Conservation (phyloP, 2,113 vertebrate genomes). For the Pungitius pungitius region DNA sequence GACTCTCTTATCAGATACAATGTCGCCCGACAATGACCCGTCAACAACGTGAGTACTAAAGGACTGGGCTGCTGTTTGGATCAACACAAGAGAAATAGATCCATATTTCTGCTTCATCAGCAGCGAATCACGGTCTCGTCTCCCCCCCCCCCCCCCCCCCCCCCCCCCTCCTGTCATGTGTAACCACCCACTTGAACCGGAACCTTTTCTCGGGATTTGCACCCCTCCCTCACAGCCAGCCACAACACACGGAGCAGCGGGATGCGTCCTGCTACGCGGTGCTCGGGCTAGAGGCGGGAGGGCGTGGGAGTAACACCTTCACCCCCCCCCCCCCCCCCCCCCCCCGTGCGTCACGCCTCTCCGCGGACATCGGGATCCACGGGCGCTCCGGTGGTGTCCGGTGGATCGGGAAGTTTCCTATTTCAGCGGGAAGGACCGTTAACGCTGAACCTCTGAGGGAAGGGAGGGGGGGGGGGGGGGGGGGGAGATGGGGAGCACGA, state of each 20-base stretch:
- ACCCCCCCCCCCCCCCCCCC: no score
- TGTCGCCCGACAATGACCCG: background rate
- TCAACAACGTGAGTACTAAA: no score
- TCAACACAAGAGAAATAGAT: background rate
- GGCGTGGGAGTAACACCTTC: slow-evolving; percentile 15
- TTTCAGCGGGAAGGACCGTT: background rate
- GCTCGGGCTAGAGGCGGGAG: background rate
- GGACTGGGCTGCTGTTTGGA: background rate
- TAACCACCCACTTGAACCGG: slow-evolving; percentile 67
- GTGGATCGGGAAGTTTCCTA: background rate
- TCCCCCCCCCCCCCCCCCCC: background rate
- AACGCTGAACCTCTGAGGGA: background rate
- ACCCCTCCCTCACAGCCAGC: slow-evolving; percentile 32
- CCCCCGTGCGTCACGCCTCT: background rate
- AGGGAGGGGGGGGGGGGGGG: background rate
- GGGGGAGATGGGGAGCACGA: slow-evolving; percentile 63
- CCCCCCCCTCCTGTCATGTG: slow-evolving; percentile 5
- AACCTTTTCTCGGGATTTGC: slow-evolving; percentile 49
- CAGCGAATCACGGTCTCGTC: background rate
- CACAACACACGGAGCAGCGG: slow-evolving; percentile 17
- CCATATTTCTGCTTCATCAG: background rate
- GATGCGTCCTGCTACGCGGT: slow-evolving; percentile 12
- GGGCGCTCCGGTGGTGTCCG: slow-evolving; percentile 31
- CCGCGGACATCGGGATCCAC: slow-evolving; percentile 30
- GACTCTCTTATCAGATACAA: background rate